Evolutionary conservation across 2,888 invertebrate genomes (phyloP).

Genomic region (Amaurobius ferox): DNA sequence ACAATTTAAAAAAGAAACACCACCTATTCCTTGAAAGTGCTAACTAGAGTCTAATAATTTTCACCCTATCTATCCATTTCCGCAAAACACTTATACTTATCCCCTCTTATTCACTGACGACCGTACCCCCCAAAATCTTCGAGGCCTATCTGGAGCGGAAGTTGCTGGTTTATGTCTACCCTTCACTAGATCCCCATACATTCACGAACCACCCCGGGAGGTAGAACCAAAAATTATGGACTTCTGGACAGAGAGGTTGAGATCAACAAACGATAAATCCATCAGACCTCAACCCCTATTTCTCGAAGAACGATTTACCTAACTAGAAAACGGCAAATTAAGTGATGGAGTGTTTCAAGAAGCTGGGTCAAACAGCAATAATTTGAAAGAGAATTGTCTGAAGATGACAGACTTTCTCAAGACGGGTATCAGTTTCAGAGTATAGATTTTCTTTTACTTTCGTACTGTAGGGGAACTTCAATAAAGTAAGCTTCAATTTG

Average conservation of each 20-base stretch:
- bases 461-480: no score
- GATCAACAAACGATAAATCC: neutral
- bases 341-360: neutral
- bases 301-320: neutral
- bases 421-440: no score
- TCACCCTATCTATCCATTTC: neutral
- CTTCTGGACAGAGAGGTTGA: neutral
- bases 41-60: no score
- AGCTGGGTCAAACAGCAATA: neutral
- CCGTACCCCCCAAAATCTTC: neutral
- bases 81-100: neutral
- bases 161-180: constrained; percentile 45
- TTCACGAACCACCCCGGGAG: constrained; percentile 31
- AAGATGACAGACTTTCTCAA: no score
- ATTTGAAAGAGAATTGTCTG: neutral
- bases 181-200: neutral
- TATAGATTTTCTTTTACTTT: no score
- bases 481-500: no score
- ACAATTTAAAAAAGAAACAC: no score
- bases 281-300: neutral
- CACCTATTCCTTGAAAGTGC: no score
- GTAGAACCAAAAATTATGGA: neutral
- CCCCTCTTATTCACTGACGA: neutral
- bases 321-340: neutral
- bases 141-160: constrained; percentile 47